Conservation (phyloP, 2,797 vertebrate species). For the Prunella strophiata region DNA sequence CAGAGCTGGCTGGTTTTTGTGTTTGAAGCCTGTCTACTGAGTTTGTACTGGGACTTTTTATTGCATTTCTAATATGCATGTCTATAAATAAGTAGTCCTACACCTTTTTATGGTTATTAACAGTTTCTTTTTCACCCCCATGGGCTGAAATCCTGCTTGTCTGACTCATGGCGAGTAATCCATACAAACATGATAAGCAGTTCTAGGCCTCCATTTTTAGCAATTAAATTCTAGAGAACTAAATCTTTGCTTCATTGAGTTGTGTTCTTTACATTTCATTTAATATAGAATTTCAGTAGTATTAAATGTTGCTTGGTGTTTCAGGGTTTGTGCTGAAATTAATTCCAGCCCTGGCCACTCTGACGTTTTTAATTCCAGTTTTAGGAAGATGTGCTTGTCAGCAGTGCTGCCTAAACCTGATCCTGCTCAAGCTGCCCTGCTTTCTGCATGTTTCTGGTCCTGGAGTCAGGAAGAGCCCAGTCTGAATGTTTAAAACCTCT, state of each 20-base stretch:
- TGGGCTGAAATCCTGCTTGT: conserved; percentile 1
- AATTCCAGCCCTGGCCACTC: not conserved
- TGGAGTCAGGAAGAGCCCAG: not conserved
- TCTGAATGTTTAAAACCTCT: not conserved
- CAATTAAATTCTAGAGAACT: not conserved
- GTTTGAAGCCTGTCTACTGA: conserved; percentile 6
- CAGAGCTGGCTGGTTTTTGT: not conserved
- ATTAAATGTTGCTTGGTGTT: not conserved
- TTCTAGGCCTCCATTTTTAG: not conserved
- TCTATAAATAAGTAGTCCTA: conserved; percentile 25
- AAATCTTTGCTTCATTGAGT: not conserved
- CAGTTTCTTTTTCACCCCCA: not conserved
- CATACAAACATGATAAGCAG: not conserved
- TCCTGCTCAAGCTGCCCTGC: not conserved
- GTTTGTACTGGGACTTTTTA: not conserved
- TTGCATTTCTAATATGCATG: not conserved
- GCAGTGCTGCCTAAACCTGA: not conserved
- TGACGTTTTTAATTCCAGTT: not conserved
- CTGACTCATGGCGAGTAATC: not conserved
- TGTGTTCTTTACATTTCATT: not conserved
- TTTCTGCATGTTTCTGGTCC: not conserved
- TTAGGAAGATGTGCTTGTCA: not conserved
- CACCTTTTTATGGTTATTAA: not conserved
- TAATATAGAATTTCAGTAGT: not conserved
- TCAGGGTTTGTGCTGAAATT: not conserved